A percentile compares a stretch with the other conserved stretches of the same genome.
Evolutionary conservation across 2,888 invertebrate species (phyloP).

Genomic region (Ectobius pallidus): DNA sequence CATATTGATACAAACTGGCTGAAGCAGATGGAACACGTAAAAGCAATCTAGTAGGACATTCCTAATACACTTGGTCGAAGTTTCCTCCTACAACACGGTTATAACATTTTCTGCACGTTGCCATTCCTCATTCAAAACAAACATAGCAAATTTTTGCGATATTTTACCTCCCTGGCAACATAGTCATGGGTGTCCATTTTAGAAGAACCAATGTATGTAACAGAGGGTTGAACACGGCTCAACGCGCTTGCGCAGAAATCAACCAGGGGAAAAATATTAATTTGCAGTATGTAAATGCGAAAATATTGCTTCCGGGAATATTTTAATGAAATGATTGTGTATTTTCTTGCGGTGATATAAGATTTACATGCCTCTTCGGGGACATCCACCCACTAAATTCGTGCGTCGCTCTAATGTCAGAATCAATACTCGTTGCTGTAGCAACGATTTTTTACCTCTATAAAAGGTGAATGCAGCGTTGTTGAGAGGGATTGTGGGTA

Average conservation of each 20-base stretch:
- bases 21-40: no score
- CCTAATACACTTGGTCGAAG: no score
- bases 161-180: slow-evolving; percentile 29
- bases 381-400: not conserved
- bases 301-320: no score
- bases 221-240: not conserved
- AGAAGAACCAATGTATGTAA: not conserved
- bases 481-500: slow-evolving; percentile 26
- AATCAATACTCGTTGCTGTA: slow-evolving; percentile 37
- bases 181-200: slow-evolving; percentile 27
- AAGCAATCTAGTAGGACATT: no score
- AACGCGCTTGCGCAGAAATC: slow-evolving; percentile 1
- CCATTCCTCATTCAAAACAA: no score
- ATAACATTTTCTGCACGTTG: no score
- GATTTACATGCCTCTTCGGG: not conserved
- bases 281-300: not conserved
- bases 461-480: slow-evolving; percentile 27
- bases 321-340: not conserved
- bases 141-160: not conserved
- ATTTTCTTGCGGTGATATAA: not conserved
- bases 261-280: not conserved
- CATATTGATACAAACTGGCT: no score
- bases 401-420: not conserved
- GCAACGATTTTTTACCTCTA: slow-evolving; percentile 33
- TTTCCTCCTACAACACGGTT: no score